Conservation (phyloP, 2,113 vertebrate genomes). For the Corynorhinus townsendii region DNA sequence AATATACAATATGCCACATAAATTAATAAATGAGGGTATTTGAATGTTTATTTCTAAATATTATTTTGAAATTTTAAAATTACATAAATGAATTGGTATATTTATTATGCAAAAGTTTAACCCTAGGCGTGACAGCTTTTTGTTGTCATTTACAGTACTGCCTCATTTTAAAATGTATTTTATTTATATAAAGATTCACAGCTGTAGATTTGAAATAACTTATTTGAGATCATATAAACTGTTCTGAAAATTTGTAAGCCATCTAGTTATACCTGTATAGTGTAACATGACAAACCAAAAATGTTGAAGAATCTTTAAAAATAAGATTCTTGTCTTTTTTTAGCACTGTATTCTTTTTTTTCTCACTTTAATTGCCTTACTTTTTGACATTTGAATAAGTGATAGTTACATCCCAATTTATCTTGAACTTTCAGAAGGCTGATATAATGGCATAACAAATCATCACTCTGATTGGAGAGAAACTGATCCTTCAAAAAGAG, state of each 20-base stretch:
- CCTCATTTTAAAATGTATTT: neutral
- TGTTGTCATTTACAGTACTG: neutral
- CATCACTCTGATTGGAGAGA: neutral
- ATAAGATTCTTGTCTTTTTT: neutral
- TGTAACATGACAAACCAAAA: neutral
- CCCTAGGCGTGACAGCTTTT: neutral
- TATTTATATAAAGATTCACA: neutral
- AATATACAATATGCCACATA: neutral
- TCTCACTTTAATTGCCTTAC: constrained; percentile 33
- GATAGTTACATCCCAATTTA: constrained; percentile 19
- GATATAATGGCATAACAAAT: constrained; percentile 30
- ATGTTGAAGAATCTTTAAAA: neutral
- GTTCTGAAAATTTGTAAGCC: neutral
- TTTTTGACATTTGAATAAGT: constrained; percentile 48
- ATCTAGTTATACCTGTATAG: neutral
- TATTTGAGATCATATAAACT: neutral
- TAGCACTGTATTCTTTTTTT: neutral
- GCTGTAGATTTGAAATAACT: neutral
- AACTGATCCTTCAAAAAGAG: neutral
- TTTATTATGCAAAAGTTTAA: neutral
- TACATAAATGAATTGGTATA: neutral
- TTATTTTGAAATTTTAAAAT: neutral
- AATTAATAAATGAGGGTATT: neutral
- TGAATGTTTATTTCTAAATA: neutral
- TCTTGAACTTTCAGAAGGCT: constrained; percentile 40